Conservation (phyloP, 2,888 invertebrate genomes). For the Apodemia mormo region DNA sequence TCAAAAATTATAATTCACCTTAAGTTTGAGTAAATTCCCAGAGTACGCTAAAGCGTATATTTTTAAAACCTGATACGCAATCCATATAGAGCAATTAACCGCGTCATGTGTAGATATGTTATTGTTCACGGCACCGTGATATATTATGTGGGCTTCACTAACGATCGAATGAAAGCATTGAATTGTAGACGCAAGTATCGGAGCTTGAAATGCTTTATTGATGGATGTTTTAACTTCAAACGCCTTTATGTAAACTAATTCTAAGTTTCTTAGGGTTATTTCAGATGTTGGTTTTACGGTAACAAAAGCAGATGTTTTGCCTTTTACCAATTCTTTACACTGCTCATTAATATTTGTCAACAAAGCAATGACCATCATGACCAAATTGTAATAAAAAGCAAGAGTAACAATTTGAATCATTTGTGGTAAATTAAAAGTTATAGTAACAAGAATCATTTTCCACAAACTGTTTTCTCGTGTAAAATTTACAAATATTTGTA, state of each 20-base stretch:
- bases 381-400: conserved; percentile 53
- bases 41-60: conserved; percentile 53
- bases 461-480: conserved; percentile 52
- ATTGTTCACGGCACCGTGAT: conserved; percentile 52
- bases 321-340: conserved; percentile 43
- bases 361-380: conserved; percentile 51
- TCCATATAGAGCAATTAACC: conserved; percentile 62
- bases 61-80: conserved; percentile 61
- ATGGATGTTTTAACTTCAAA: conserved; percentile 54
- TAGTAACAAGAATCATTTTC: conserved; percentile 56
- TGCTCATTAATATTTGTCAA: conserved; percentile 50
- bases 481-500: conserved; percentile 53
- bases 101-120: conserved; percentile 49
- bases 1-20: conserved; percentile 44
- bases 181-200: conserved; percentile 52
- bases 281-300: conserved; percentile 38
- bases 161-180: conserved; percentile 67
- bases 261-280: conserved; percentile 51
- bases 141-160: conserved; percentile 63
- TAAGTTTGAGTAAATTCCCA: conserved; percentile 53
- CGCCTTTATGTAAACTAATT: conserved; percentile 51
- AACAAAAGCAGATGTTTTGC: not conserved
- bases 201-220: conserved; percentile 56
- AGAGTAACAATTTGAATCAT: conserved; percentile 56
- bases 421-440: conserved; percentile 58